Conservation (phyloP, 1,140 invertebrate genomes). For the Tetramorium simillimum region DNA sequence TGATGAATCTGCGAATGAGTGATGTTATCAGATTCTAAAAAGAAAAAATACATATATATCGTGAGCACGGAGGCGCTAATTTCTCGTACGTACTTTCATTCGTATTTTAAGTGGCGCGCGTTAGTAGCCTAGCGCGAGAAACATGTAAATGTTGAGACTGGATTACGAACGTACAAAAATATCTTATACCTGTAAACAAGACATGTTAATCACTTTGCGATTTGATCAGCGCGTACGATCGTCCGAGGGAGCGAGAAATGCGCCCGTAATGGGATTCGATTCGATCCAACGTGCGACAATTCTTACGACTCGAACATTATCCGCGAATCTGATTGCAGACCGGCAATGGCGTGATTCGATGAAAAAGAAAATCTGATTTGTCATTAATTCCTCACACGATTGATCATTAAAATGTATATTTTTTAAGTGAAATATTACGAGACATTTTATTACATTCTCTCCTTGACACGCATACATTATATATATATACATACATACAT, state of each 20-base stretch:
- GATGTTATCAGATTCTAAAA: not conserved
- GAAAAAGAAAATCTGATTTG: slow-evolving; percentile 43
- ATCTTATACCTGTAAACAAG: slow-evolving; percentile 68
- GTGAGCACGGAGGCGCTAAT: slow-evolving; percentile 55
- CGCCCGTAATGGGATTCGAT: slow-evolving; percentile 9
- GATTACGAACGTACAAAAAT: slow-evolving; percentile 79
- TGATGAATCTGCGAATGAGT: not conserved
- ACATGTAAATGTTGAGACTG: slow-evolving; percentile 75
- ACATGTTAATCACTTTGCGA: slow-evolving; percentile 57
- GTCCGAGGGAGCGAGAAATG: not conserved
- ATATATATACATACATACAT: not conserved
- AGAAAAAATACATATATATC: not conserved
- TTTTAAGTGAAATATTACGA: slow-evolving; percentile 52
- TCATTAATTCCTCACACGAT: slow-evolving; percentile 53
- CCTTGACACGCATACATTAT: not conserved
- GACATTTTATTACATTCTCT: slow-evolving; percentile 46
- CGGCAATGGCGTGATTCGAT: slow-evolving; percentile 54
- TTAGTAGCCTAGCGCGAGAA: slow-evolving; percentile 52
- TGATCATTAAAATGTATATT: slow-evolving; percentile 64
- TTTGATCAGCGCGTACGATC: slow-evolving; percentile 32
- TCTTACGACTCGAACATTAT: slow-evolving; percentile 29
- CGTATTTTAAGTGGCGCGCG: slow-evolving; percentile 53
- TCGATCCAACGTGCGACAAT: slow-evolving; percentile 1
- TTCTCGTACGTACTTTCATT: slow-evolving; percentile 57
- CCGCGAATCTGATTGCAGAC: slow-evolving; percentile 13